These are phyloP conservation scores for Tanytarsus gracilentus DNA, from an alignment of 2,888 invertebrate genomes.

Conservation along the genomic window DNA sequence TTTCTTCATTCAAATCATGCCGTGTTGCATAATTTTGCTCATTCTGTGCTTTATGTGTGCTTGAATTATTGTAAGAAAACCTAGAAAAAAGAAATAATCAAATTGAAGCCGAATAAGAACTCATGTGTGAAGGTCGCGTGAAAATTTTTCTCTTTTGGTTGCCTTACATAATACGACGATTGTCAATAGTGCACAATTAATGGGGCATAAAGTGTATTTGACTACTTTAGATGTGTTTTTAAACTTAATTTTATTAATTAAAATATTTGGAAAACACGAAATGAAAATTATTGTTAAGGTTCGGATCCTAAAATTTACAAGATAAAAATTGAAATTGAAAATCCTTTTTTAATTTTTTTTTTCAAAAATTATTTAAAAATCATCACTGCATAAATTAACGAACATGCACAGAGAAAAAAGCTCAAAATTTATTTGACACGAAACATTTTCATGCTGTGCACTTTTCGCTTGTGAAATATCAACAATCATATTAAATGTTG, in stretches of 20 bases:
- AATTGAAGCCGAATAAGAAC: constrained; percentile 19
- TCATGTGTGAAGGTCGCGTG: constrained; percentile 18
- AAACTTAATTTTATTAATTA: too few species aligned
- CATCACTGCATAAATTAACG: too few species aligned
- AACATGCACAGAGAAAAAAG: not conserved
- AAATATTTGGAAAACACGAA: too few species aligned
- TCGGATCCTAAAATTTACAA: too few species aligned
- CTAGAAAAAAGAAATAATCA: constrained; percentile 5
- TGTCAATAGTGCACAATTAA: not conserved
- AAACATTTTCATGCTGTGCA: not conserved
- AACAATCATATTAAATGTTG: constrained; percentile 4
- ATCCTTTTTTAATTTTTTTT: too few species aligned
- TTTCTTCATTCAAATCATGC: constrained; percentile 10
- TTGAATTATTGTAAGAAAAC: too few species aligned
- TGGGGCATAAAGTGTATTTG: not conserved
- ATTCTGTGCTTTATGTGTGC: not conserved
- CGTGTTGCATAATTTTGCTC: constrained; percentile 7
- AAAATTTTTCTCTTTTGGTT: not conserved
- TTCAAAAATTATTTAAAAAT: too few species aligned
- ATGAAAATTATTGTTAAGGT: too few species aligned
- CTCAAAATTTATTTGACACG: too few species aligned
- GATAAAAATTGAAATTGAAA: too few species aligned
- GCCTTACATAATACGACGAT: not conserved
- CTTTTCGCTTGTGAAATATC: not conserved
- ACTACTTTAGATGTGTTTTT: too few species aligned